Evolutionary conservation across 2,113 vertebrate species (phyloP).

Genomic region (Macrotis lagotis): DNA sequence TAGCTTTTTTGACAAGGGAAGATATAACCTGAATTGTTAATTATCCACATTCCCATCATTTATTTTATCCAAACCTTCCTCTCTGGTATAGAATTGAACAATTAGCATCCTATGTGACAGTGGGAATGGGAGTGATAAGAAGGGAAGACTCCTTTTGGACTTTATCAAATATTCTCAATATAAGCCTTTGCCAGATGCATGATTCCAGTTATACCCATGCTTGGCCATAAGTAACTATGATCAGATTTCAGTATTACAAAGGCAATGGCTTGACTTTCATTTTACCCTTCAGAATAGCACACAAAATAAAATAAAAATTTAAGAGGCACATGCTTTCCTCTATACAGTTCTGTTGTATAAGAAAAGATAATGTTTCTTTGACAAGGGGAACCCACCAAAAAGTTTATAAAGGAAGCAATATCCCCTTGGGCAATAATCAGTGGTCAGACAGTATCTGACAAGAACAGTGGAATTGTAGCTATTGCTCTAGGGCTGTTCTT

Average conservation of each 20-base stretch:
- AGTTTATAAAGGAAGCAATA: conserved; percentile 65
- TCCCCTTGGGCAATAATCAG: conserved; percentile 70
- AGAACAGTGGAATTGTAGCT: conserved; percentile 70
- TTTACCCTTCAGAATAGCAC: conserved; percentile 18
- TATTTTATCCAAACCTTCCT: background rate
- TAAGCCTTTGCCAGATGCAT: conserved; percentile 11
- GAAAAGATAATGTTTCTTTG: conserved; percentile 58
- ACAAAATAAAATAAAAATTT: conserved; percentile 20
- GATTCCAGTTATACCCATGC: conserved; percentile 9
- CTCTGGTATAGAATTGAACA: background rate
- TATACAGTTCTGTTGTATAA: background rate
- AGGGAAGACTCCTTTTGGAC: background rate
- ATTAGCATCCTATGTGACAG: conserved; percentile 26
- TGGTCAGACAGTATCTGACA: conserved; percentile 77
- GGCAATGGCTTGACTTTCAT: background rate
- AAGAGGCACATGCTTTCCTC: conserved; percentile 9
- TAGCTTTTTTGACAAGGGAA: background rate
- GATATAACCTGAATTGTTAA: background rate
- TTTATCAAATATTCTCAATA: background rate
- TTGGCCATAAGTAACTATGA: conserved; percentile 28
- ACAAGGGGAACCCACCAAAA: conserved; percentile 61
- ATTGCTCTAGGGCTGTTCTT: conserved; percentile 70
- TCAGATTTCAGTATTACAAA: conserved; percentile 39
- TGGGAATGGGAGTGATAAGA: background rate
- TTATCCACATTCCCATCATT: background rate